Base-by-base conservation (phyloP, 2,797 vertebrate genomes). In the Melopsittacus undulatus region DNA sequence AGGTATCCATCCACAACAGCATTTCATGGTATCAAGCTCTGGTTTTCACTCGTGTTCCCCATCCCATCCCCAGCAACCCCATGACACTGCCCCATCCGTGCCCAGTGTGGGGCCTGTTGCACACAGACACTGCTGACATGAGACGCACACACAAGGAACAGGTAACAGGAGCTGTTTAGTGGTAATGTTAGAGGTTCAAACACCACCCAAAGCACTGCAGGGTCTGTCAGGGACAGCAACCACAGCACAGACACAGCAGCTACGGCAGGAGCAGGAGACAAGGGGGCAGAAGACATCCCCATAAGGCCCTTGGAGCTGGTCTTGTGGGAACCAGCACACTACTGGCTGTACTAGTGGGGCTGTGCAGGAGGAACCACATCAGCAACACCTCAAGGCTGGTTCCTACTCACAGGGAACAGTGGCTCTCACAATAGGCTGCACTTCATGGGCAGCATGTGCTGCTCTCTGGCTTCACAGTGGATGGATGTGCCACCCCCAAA, bases 341-440 rank as follows among this genome's bases (percentile, higher is more conserved):
- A 59, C 5, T 2, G 36, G 81, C 63, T 52, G 6, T n/a, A 9
- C 5, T 1, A 7, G 34, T 1, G 43, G 59, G 59, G 54, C 36
- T 30, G 72, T 2, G 75, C 42, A 14, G 81, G 34, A 59, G 13
- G 6, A 48, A 27, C 0, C 1, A 7, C 43, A 19, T 0, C 46
- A 5, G 0, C 9, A 5, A 2, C 46, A 14, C 13, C 59, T 29
- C 38, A 1, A 3, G 54, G 70, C 0, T 27, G 54, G 45, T 32
- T 56, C 57, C 80, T 29, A 7, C 21, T 21, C 22, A 1, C 51
- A 10, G 54, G 40, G 64, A 32, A 54, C 57, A 1, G 27, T 24
- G 78, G 59, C 56, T 56, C 83, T 32, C 45, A 22, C 15, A 45
- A 19, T 3, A 66, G 59, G 17, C 85, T 22, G 95, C 30, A 4